A percentile compares a stretch with the other conserved stretches of the same genome.
These are phyloP conservation scores for Grus americana DNA, from an alignment of 2,113 vertebrate genomes.

Conservation along the genomic window DNA sequence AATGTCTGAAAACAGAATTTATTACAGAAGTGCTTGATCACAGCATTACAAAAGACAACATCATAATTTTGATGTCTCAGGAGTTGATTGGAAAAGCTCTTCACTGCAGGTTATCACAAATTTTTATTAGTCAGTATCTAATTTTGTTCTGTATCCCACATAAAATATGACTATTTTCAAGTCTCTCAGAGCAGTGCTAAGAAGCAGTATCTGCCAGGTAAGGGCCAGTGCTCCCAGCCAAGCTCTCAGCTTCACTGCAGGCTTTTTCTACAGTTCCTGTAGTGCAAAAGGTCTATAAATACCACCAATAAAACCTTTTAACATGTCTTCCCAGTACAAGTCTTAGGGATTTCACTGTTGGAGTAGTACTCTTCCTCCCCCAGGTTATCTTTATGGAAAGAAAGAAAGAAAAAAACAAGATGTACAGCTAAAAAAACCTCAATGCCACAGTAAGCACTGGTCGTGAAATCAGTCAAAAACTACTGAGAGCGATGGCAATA, in stretches of 20 bases:
- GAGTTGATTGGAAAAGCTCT: slow-evolving; percentile 16
- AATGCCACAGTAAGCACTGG: neutral
- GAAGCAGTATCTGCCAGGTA: neutral
- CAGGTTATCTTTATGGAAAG: neutral
- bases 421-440: neutral
- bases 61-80: slow-evolving; percentile 32
- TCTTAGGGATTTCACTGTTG: neutral
- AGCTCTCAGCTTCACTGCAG: neutral
- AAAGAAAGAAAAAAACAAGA: neutral
- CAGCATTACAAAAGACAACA: slow-evolving; percentile 34
- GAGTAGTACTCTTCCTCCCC: neutral
- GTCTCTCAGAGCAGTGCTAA: neutral
- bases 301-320: neutral
- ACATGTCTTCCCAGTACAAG: neutral
- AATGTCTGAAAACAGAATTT: neutral
- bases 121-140: slow-evolving; percentile 31
- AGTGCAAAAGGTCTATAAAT: neutral
- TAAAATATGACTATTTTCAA: neutral
- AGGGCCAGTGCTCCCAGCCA: neutral
- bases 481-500: neutral
- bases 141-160: slow-evolving; percentile 6
- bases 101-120: neutral
- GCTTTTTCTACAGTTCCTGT: neutral
- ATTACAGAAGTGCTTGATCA: slow-evolving; percentile 3
- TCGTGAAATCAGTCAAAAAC: neutral